Conservation (phyloP, 2,113 vertebrate genomes). For the Amblyornis subalaris region DNA sequence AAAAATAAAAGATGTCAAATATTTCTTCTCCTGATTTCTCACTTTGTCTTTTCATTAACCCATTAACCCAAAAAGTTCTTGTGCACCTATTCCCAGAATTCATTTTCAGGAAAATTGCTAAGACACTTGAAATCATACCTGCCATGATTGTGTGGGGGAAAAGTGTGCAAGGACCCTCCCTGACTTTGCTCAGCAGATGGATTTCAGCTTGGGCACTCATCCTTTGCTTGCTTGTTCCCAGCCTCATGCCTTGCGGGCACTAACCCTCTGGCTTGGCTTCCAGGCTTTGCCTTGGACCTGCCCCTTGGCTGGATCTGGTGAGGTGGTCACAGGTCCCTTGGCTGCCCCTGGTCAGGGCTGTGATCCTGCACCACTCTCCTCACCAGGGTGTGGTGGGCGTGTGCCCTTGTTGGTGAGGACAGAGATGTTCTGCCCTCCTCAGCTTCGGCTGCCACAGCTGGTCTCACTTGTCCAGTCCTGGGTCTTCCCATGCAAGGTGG, state of each 20-base stretch:
- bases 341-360: accelerated
- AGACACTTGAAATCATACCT: background rate
- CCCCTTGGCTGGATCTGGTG: background rate
- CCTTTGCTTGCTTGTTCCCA: background rate
- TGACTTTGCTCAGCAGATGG: background rate
- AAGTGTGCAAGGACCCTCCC: background rate
- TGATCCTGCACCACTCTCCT: accelerated
- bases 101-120: background rate
- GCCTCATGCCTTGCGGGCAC: accelerated
- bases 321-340: too few relatives aligned
- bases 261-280: accelerated
- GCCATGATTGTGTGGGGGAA: accelerated
- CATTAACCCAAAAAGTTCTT: background rate
- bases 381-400: accelerated
- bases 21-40: background rate
- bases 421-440: accelerated
- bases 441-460: background rate
- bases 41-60: background rate
- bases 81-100: background rate
- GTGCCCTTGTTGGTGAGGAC: background rate
- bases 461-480: background rate
- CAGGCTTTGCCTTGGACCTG: accelerated
- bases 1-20: background rate
- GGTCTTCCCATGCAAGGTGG: background rate
- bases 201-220: background rate